phyloP scores from a whole-genome alignment of 2,888 invertebrate species.

The Axea sp. region DNA sequence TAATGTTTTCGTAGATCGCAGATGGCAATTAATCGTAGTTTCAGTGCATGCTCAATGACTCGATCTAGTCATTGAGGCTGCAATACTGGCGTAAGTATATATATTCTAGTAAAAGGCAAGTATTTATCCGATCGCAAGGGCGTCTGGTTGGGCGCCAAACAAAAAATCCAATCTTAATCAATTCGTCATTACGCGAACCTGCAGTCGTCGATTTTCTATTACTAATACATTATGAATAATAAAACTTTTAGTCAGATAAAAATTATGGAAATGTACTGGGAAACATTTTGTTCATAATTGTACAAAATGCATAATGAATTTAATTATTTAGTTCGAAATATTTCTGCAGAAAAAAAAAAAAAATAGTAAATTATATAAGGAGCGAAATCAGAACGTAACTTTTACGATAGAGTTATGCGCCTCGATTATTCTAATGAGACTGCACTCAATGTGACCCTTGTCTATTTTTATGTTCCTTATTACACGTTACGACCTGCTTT shows the following conservation, averaged over 20 bases:
- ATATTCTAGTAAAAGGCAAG: constrained; percentile 53
- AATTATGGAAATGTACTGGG: too few relatives aligned
- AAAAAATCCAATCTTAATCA: constrained; percentile 29
- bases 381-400: constrained; percentile 5
- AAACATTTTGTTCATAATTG: too few relatives aligned
- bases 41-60: constrained; percentile 17
- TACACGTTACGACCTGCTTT: background rate
- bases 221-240: constrained; percentile 16
- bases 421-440: constrained; percentile 41
- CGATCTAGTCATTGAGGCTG: constrained; percentile 3
- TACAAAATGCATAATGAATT: too few relatives aligned
- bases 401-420: constrained; percentile 1
- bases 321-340: too few relatives aligned
- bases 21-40: constrained; percentile 15
- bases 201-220: constrained; percentile 1
- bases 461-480: constrained; percentile 8
- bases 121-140: constrained; percentile 62
- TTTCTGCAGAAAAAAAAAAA: constrained; percentile 10
- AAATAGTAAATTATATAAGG: background rate
- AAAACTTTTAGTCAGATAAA: too few relatives aligned
- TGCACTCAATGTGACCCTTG: constrained; percentile 18
- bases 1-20: background rate
- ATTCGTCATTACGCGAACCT: constrained; percentile 25
- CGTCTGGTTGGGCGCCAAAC: constrained; percentile 50
- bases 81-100: constrained; percentile 1